Evolutionary conservation across 2,797 vertebrate genomes (phyloP).

Genomic region (Notolepis coatsorum): DNA sequence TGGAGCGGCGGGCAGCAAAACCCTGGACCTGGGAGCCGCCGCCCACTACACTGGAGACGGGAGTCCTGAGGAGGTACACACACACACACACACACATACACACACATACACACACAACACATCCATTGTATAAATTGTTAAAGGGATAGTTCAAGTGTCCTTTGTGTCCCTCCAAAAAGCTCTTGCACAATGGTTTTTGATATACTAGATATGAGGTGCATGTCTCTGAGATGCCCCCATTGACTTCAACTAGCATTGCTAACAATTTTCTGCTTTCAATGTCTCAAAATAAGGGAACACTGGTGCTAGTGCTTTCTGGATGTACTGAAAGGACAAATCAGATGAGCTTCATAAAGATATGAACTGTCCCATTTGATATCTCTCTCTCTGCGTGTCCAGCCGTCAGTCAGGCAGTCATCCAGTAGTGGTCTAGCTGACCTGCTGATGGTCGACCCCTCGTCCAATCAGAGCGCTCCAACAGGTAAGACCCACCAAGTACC

Average conservation of each 20-base stretch:
- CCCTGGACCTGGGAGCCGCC: constrained; percentile 95
- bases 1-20: constrained; percentile 88
- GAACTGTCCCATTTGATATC: background rate
- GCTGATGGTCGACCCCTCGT: constrained; percentile 87
- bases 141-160: too few species aligned
- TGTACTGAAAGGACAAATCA: too few species aligned
- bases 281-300: too few species aligned
- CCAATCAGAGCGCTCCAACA: constrained; percentile 75
- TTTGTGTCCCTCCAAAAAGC: too few species aligned
- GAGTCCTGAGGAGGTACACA: constrained; percentile 82
- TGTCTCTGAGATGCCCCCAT: too few species aligned
- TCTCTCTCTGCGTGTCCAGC: constrained; percentile 66
- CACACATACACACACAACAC: background rate
- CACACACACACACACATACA: background rate
- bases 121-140: too few species aligned
- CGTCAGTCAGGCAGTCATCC: constrained; percentile 82
- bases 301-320: too few species aligned
- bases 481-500: constrained; percentile 84
- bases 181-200: too few species aligned
- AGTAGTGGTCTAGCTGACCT: constrained; percentile 90
- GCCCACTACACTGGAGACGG: constrained; percentile 96
- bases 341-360: too few species aligned
- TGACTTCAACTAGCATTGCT: too few species aligned
- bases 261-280: too few species aligned
- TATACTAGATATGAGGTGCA: too few species aligned